These are phyloP conservation scores for Castor canadensis DNA, from an alignment of 2,113 vertebrate species.

Conservation along the genomic window DNA sequence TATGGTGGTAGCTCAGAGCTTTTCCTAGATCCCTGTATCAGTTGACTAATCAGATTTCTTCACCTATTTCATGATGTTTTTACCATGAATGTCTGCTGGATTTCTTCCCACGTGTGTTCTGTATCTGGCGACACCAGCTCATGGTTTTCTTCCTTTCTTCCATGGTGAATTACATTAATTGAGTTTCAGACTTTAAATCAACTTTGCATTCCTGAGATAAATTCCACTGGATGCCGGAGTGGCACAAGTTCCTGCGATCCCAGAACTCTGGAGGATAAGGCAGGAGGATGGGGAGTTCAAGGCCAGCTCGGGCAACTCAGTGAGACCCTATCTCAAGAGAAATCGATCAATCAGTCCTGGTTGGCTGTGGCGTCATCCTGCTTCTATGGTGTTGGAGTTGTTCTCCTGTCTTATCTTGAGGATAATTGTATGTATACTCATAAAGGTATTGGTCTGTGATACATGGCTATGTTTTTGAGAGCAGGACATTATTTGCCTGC, in stretches of 20 bases:
- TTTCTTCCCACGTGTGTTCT: background rate
- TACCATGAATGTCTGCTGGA: accelerated
- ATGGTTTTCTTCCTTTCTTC: background rate
- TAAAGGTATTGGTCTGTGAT: background rate
- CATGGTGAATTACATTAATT: background rate
- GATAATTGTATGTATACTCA: background rate
- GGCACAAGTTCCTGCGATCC: background rate
- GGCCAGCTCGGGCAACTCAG: too few relatives aligned
- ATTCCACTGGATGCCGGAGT: background rate
- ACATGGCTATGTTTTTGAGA: background rate
- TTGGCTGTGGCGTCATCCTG: background rate
- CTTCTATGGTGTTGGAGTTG: background rate
- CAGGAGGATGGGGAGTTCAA: background rate
- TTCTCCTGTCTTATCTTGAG: background rate
- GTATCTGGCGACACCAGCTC: background rate
- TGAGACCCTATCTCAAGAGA: too few relatives aligned
- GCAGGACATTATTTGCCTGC: background rate
- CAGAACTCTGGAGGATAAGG: background rate
- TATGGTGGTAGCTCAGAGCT: background rate
- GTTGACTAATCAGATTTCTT: background rate
- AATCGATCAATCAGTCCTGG: too few relatives aligned
- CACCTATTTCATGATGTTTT: background rate
- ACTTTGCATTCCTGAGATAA: background rate
- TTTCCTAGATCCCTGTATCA: background rate
- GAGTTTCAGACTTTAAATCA: background rate